Percentiles rank a stretch among this genome's conserved stretches.
Conservation (phyloP, 2,113 vertebrate species). For the Rhinogobius similis region DNA sequence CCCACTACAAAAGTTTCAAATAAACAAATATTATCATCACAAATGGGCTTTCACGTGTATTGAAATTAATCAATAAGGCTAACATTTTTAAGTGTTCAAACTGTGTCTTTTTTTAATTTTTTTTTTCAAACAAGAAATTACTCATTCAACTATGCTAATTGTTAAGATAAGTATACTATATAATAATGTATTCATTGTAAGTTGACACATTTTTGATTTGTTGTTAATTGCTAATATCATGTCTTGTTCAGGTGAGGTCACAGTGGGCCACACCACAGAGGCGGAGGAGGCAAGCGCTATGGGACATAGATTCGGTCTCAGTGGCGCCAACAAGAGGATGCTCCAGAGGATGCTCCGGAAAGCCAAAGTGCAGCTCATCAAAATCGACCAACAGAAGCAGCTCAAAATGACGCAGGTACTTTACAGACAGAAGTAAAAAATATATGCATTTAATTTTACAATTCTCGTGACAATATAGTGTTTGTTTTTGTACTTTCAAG, state of each 20-base stretch:
- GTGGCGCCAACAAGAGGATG: conserved; percentile 87
- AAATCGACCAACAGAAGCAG: conserved; percentile 91
- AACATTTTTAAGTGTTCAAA: too few relatives aligned
- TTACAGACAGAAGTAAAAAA: background rate
- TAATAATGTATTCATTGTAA: too few relatives aligned
- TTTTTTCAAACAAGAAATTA: background rate
- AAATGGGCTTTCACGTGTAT: background rate
- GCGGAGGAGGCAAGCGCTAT: conserved; percentile 53
- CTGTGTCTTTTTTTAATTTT: too few relatives aligned
- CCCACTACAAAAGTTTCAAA: too few relatives aligned
- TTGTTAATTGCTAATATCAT: background rate
- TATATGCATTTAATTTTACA: background rate
- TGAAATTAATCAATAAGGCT: background rate
- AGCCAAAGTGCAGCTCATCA: conserved; percentile 90
- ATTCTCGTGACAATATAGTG: background rate
- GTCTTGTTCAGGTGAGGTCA: conserved; percentile 27
- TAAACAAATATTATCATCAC: background rate
- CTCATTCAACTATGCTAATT: background rate
- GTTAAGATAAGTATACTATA: background rate
- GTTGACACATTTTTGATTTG: background rate
- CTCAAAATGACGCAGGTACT: conserved; percentile 75
- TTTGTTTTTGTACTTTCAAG: conserved; percentile 48
- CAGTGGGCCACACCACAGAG: conserved; percentile 18
- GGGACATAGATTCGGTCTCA: conserved; percentile 71
- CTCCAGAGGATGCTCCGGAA: conserved; percentile 85